Percentiles rank a stretch among this genome's conserved stretches.
Evolutionary conservation across 2,113 vertebrate genomes (phyloP).

Genomic region (Tympanuchus pallidicinctus): DNA sequence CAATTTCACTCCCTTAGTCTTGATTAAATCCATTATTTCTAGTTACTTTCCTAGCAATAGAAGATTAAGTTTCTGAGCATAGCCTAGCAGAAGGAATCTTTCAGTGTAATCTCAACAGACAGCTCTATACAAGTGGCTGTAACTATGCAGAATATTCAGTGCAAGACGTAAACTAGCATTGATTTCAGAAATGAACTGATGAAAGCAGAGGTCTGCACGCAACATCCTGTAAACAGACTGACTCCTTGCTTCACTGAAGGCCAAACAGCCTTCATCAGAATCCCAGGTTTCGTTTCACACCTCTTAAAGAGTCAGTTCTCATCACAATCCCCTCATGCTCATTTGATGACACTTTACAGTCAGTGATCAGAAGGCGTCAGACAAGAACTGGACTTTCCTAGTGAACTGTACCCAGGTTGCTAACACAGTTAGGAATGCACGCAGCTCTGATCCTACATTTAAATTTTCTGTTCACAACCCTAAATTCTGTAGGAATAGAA

Average conservation of each 20-base stretch:
- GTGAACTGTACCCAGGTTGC: not conserved
- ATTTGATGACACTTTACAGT: not conserved
- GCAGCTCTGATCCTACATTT: not conserved
- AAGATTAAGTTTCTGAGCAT: not conserved
- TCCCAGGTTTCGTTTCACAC: not conserved
- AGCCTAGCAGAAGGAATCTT: not conserved
- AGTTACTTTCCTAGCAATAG: not conserved
- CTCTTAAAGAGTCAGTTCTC: not conserved
- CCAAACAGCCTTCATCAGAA: not conserved
- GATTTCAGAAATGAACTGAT: not conserved
- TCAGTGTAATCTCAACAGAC: not conserved
- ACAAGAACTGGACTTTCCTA: not conserved
- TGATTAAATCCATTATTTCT: not conserved
- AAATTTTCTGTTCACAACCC: not conserved
- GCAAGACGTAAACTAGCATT: not conserved
- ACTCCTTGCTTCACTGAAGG: not conserved
- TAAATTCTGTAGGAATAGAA: not conserved
- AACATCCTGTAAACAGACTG: not conserved
- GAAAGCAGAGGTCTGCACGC: not conserved
- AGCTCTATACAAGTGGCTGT: not conserved
- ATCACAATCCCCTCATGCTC: accelerated
- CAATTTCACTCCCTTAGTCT: not conserved
- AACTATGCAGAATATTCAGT: not conserved
- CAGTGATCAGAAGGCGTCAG: not conserved
- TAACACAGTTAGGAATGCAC: no score